A percentile compares a stretch with the other conserved stretches of the same genome.
Evolutionary conservation across 2,888 invertebrate species (phyloP).

Genomic region (Seira musarum): DNA sequence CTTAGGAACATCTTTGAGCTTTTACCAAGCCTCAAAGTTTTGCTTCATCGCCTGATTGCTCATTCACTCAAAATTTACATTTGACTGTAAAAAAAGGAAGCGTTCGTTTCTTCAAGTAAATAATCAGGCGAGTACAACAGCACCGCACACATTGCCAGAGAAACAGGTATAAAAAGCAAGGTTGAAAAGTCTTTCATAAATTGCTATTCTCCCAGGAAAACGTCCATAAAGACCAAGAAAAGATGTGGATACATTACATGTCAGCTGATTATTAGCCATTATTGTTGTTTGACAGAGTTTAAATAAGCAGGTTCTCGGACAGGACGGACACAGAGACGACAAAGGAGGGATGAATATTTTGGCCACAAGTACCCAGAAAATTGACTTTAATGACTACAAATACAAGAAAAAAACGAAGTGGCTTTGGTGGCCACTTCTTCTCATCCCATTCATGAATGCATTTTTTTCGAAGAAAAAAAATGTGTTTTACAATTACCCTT

Average conservation of each 20-base stretch:
- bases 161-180: not conserved
- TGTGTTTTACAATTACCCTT: not conserved
- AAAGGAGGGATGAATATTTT: conserved; percentile 12
- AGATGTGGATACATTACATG: not conserved
- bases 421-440: conserved; percentile 26
- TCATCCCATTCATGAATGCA: conserved; percentile 6
- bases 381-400: conserved; percentile 22
- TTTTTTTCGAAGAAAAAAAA: not conserved
- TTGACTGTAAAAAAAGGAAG: conserved; percentile 1
- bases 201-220: not conserved
- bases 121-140: not conserved
- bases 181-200: not conserved
- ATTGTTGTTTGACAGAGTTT: conserved; percentile 6
- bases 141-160: no score
- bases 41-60: conserved; percentile 19
- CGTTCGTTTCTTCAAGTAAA: not conserved
- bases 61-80: conserved; percentile 9
- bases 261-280: conserved; percentile 14
- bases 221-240: not conserved
- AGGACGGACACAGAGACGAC: conserved; percentile 18
- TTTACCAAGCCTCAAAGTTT: not conserved
- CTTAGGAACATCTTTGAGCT: no score
- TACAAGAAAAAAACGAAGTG: conserved; percentile 8
- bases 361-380: conserved; percentile 45
- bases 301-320: conserved; percentile 18